Evolutionary conservation across 2,888 invertebrate species (phyloP).

Genomic region (Eupithecia exiguata): DNA sequence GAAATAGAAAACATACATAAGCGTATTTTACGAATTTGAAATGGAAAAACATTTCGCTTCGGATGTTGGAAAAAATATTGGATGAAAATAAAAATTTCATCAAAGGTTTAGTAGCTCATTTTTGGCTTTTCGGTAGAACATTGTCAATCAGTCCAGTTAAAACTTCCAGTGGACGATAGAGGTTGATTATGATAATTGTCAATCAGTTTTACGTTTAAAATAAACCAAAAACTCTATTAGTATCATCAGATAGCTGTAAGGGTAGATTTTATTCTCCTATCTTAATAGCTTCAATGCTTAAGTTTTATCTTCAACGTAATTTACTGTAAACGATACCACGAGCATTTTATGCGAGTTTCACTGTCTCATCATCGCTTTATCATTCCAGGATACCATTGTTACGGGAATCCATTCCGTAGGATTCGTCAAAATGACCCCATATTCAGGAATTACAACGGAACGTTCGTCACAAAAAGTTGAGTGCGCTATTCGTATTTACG

Average conservation of each 20-base stretch:
- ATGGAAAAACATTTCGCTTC: background rate
- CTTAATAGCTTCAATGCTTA: conserved; percentile 17
- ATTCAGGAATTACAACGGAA: conserved; percentile 43
- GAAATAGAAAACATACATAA: too few relatives aligned
- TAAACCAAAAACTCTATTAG: background rate
- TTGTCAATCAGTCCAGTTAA: too few relatives aligned
- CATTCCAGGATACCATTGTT: conserved; percentile 35
- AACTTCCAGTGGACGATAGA: too few relatives aligned
- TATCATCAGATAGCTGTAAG: conserved; percentile 10
- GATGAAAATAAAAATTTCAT: background rate
- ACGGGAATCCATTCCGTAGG: conserved; percentile 35
- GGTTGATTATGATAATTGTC: too few relatives aligned
- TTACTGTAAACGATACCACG: conserved; percentile 31
- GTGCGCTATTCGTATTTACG: conserved; percentile 57
- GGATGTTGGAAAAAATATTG: too few relatives aligned
- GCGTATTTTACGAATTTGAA: background rate
- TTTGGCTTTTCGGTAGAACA: background rate
- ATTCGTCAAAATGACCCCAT: conserved; percentile 38
- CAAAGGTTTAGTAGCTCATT: background rate
- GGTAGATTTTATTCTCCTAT: conserved; percentile 9
- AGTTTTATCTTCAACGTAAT: conserved; percentile 25
- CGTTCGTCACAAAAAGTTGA: conserved; percentile 53
- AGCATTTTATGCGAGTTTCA: conserved; percentile 33
- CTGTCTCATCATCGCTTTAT: conserved; percentile 34
- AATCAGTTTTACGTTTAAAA: background rate